These are phyloP conservation scores for Paradisaea rubra DNA, from an alignment of 2,113 vertebrate genomes.

Conservation along the genomic window DNA sequence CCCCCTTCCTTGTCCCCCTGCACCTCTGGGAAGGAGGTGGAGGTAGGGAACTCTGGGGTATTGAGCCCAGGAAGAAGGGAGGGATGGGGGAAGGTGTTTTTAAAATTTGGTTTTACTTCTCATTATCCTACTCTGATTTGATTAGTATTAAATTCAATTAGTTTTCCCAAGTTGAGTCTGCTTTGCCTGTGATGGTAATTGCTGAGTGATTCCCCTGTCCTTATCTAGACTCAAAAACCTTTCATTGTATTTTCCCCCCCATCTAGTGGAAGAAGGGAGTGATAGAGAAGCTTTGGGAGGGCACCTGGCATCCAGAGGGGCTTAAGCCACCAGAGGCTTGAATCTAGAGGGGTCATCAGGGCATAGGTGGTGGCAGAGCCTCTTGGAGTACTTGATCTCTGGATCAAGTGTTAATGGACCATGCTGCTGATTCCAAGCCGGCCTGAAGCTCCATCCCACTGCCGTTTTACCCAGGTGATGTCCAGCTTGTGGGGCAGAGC, in stretches of 20 bases:
- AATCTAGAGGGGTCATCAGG: neutral
- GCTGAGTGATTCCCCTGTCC: neutral
- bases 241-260: neutral
- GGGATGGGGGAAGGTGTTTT: neutral
- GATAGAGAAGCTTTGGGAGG: neutral
- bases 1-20: fast-evolving
- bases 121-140: neutral
- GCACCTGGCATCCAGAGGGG: neutral
- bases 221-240: neutral
- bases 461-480: neutral
- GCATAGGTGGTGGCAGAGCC: neutral
- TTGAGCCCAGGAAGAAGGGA: neutral
- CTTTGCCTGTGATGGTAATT: neutral
- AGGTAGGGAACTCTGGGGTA: neutral
- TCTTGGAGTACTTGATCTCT: fast-evolving
- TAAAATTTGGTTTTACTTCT: neutral
- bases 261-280: neutral
- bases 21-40: neutral
- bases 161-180: neutral
- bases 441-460: neutral
- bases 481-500: neutral
- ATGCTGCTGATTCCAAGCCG: neutral
- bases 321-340: neutral
- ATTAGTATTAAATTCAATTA: neutral
- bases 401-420: neutral